phyloP scores from a whole-genome alignment of 2,888 invertebrate species.

The Drosophila diplacantha region DNA sequence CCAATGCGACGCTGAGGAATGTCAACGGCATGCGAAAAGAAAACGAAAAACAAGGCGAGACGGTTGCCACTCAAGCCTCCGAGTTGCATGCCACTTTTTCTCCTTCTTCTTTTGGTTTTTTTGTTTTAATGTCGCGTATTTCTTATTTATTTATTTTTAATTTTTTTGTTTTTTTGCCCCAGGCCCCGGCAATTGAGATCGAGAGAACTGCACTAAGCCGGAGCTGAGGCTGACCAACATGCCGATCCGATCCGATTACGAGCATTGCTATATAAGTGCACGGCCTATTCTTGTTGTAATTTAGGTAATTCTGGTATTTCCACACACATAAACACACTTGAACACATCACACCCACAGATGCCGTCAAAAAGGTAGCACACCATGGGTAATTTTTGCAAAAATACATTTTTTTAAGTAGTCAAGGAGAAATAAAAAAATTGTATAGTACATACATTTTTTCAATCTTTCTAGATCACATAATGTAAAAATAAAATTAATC shows the following conservation, averaged over 20 bases:
- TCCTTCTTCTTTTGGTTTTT: not conserved
- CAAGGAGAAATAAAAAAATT: too few relatives aligned
- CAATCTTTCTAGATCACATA: too few relatives aligned
- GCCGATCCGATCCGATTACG: constrained; percentile 36
- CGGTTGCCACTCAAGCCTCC: constrained; percentile 1
- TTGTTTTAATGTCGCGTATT: not conserved
- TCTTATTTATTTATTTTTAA: constrained; percentile 10
- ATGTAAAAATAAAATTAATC: not conserved
- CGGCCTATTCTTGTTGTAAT: constrained; percentile 41
- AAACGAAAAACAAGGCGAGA: constrained; percentile 50
- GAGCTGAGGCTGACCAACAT: constrained; percentile 36
- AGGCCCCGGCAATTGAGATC: constrained; percentile 36
- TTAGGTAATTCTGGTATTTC: constrained; percentile 58
- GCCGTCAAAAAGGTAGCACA: constrained; percentile 5
- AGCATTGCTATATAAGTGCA: constrained; percentile 27
- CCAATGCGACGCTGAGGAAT: constrained; percentile 57
- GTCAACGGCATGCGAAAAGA: constrained; percentile 68
- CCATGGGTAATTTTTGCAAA: not conserved
- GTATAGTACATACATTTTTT: not conserved
- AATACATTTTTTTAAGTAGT: too few relatives aligned
- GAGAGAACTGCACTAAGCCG: constrained; percentile 22
- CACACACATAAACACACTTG: constrained; percentile 16
- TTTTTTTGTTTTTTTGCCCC: constrained; percentile 6
- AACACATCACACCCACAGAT: constrained; percentile 8
- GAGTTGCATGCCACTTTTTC: constrained; percentile 9